Conservation (phyloP, 2,797 vertebrate genomes). For the Characodon lateralis region DNA sequence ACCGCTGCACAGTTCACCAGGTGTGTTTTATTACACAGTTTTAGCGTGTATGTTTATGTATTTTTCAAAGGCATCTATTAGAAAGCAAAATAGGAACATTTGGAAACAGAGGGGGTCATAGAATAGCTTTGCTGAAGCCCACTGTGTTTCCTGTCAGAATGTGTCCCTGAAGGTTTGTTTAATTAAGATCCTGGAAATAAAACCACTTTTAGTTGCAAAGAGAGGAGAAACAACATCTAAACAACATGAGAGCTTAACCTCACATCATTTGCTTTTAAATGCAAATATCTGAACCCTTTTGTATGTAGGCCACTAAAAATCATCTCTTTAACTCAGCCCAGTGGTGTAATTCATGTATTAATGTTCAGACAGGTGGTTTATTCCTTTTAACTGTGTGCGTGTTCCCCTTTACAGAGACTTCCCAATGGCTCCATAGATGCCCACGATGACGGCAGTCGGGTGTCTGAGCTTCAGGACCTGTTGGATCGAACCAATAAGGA, state of each 20-base stretch:
- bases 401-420: constrained; percentile 73
- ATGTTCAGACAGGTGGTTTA: not conserved
- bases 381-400: constrained; percentile 22
- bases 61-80: constrained; percentile 49
- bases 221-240: constrained; percentile 66
- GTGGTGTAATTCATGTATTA: not conserved
- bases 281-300: constrained; percentile 10
- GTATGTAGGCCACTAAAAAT: constrained; percentile 59
- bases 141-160: constrained; percentile 55
- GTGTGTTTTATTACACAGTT: constrained; percentile 36
- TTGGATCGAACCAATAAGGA: constrained; percentile 94
- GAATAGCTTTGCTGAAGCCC: constrained; percentile 52
- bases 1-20: constrained; percentile 23
- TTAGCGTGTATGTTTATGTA: constrained; percentile 23
- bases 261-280: constrained; percentile 45
- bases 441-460: constrained; percentile 84
- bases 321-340: constrained; percentile 16
- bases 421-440: constrained; percentile 87
- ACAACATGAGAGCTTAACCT: constrained; percentile 55
- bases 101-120: constrained; percentile 35
- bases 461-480: constrained; percentile 90
- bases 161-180: constrained; percentile 70
- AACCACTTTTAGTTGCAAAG: constrained; percentile 60
- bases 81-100: constrained; percentile 41
- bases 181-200: constrained; percentile 72